Evolutionary conservation across 2,113 vertebrate genomes (phyloP).

Genomic region (Cynopterus brachyotis): DNA sequence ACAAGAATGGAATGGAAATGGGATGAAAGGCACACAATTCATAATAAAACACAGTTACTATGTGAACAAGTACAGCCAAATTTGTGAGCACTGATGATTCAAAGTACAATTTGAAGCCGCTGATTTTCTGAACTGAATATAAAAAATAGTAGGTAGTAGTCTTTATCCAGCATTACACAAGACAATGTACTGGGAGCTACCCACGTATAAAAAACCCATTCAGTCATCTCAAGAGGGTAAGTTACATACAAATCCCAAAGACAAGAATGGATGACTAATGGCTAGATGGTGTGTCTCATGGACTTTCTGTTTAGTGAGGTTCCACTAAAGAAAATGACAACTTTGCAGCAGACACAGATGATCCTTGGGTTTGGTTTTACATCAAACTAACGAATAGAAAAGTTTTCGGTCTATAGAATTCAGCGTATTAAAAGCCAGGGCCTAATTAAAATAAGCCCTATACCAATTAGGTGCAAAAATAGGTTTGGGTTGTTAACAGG

Average conservation of each 20-base stretch:
- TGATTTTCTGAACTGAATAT: background rate
- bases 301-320: background rate
- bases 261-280: background rate
- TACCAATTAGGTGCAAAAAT: background rate
- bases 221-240: background rate
- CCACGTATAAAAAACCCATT: background rate
- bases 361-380: background rate
- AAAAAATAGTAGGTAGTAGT: background rate
- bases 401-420: background rate
- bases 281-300: accelerated
- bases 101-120: background rate
- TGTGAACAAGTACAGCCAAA: background rate
- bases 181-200: background rate
- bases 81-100: background rate
- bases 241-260: background rate
- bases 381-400: background rate
- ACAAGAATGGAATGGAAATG: background rate
- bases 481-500: background rate
- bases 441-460: background rate
- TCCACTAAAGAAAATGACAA: background rate
- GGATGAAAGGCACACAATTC: conserved; percentile 22
- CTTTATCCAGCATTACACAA: background rate
- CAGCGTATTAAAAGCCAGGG: background rate
- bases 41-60: background rate
- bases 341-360: background rate